phyloP scores from a whole-genome alignment of 2,797 vertebrate genomes.

The Coracias cyanogaster region DNA sequence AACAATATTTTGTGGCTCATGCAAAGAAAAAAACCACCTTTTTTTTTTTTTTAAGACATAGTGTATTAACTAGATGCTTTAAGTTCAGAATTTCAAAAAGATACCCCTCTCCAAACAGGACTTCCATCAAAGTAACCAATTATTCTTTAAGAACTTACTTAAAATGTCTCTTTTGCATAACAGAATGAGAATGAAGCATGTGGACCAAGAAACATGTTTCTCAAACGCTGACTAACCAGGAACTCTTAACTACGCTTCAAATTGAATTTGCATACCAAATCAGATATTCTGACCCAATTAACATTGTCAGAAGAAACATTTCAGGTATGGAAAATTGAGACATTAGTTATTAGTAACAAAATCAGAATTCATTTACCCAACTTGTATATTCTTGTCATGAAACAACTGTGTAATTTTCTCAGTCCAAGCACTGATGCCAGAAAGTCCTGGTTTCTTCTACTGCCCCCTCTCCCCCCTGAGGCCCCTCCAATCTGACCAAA shows the following conservation, averaged over 20 bases:
- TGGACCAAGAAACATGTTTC: background rate
- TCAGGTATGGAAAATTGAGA: background rate
- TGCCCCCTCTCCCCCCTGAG: background rate
- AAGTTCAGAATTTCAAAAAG: background rate
- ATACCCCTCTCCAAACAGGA: background rate
- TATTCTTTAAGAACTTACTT: background rate
- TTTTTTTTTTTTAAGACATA: background rate
- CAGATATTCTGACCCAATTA: background rate
- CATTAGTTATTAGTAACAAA: background rate
- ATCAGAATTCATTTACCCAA: background rate
- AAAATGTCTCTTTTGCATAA: background rate
- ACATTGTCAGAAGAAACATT: background rate
- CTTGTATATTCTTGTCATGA: background rate
- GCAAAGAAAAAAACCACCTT: background rate
- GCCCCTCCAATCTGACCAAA: background rate
- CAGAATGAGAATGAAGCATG: background rate
- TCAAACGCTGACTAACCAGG: background rate
- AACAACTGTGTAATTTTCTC: background rate
- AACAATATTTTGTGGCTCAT: rapidly evolving
- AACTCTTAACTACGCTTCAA: background rate
- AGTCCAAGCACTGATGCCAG: background rate
- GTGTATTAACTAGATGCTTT: background rate
- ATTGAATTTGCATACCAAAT: background rate
- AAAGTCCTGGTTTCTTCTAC: background rate
- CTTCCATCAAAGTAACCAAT: background rate